A percentile compares a stretch with the other conserved stretches of the same genome.
Conservation (phyloP, 2,113 vertebrate species). For the Nyctibius bracteatus region DNA sequence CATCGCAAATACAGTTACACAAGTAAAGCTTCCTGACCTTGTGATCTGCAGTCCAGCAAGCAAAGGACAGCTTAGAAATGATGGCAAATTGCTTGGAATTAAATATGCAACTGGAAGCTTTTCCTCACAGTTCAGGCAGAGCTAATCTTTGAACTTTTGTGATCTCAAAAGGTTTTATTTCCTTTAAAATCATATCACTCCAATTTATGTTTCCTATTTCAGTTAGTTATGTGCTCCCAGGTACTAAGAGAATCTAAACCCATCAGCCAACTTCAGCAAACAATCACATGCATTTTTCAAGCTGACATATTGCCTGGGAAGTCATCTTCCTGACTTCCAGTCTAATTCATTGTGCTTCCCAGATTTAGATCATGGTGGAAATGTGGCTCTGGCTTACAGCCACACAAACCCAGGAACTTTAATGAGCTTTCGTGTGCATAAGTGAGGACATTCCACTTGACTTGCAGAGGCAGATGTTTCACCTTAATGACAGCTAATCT, state of each 20-base stretch:
- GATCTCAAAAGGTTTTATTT: background rate
- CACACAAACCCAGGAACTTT: background rate
- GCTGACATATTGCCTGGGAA: background rate
- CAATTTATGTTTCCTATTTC: background rate
- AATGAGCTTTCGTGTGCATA: background rate
- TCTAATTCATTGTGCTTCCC: background rate
- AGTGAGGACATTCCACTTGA: background rate
- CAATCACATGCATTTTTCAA: background rate
- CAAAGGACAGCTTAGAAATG: background rate
- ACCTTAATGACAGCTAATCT: conserved; percentile 51
- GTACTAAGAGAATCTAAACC: background rate
- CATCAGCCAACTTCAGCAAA: background rate
- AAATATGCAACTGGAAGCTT: background rate
- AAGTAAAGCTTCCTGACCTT: background rate
- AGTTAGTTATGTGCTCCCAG: background rate
- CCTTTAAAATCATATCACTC: background rate
- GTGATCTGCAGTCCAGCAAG: background rate
- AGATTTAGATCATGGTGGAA: background rate
- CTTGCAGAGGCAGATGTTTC: conserved; percentile 47
- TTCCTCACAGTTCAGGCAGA: background rate
- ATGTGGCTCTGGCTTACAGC: background rate
- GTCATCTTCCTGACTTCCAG: background rate
- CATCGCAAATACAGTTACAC: background rate
- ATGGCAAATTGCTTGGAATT: background rate
- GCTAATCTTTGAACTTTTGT: background rate